Evolutionary conservation across 2,797 vertebrate genomes (phyloP).

Genomic region (Eulemur mongoz): DNA sequence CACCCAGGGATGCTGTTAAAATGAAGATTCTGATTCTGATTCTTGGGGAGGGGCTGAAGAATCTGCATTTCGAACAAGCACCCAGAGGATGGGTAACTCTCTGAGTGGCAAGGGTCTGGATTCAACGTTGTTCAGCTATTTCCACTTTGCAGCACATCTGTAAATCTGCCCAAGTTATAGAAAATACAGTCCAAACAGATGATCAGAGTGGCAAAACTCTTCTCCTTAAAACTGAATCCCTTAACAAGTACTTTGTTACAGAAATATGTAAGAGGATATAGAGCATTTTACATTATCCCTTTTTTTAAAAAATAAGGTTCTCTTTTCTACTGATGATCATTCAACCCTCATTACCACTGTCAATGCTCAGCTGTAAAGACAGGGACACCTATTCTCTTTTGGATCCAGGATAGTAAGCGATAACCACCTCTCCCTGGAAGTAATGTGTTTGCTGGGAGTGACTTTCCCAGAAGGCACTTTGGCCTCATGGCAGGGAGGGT

Average conservation of each 20-base stretch:
- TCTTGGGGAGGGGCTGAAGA: not conserved
- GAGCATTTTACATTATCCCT: not conserved
- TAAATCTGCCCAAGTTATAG: not conserved
- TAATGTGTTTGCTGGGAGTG: not conserved
- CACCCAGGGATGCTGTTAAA: not conserved
- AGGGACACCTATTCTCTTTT: not conserved
- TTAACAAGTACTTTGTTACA: conserved; percentile 12
- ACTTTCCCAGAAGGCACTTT: not conserved
- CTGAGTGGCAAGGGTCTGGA: not conserved
- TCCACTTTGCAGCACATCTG: not conserved
- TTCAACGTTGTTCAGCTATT: not conserved
- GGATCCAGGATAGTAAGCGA: not conserved
- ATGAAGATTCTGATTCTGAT: not conserved
- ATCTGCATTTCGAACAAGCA: not conserved
- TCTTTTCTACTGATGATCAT: not conserved
- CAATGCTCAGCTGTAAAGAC: not conserved
- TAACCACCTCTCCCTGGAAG: not conserved
- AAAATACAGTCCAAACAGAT: not conserved
- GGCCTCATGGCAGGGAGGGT: not conserved
- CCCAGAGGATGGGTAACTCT: not conserved
- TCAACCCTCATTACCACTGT: not conserved
- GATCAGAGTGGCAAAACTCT: not conserved
- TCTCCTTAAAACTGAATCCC: not conserved
- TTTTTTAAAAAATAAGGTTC: not conserved
- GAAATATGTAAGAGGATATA: not conserved